Conservation (phyloP, 2,888 invertebrate genomes). For the Pristionchus entomophagus region DNA sequence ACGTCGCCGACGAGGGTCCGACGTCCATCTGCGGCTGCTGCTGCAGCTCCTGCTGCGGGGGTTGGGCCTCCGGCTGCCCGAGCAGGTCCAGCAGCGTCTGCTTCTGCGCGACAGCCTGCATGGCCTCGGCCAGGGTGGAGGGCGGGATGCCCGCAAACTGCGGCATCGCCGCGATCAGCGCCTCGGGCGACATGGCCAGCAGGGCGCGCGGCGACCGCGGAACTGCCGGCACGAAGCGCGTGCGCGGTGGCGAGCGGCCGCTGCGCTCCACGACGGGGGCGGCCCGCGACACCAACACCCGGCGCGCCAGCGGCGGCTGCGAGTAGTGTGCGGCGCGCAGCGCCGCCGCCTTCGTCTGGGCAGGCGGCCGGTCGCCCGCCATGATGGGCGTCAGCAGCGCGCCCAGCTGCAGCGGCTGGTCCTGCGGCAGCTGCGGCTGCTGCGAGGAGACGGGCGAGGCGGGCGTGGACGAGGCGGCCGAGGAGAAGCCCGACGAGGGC, state of each 20-base stretch:
- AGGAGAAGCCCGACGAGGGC: not conserved
- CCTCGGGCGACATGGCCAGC: not conserved
- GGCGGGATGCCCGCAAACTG: conserved; percentile 18
- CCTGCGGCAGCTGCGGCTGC: not conserved
- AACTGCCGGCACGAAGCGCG: not conserved
- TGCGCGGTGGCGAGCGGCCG: not conserved
- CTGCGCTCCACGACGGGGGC: not conserved
- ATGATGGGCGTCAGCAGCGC: not conserved
- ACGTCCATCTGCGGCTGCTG: not conserved
- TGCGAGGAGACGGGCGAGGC: not conserved
- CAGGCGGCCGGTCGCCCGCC: not conserved
- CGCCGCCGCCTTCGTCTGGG: conserved; percentile 25
- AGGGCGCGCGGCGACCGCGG: not conserved
- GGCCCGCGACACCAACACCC: conserved; percentile 9
- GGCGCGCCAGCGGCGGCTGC: not conserved
- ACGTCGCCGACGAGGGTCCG: not conserved
- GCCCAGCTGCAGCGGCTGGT: not conserved
- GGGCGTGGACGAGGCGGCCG: not conserved
- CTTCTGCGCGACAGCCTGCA: not conserved
- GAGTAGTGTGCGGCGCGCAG: not conserved
- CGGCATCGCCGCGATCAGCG: not conserved
- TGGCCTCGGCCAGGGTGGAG: not conserved
- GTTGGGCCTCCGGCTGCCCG: not conserved
- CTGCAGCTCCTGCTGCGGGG: not conserved
- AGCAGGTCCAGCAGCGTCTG: not conserved